These are phyloP conservation scores for Diplosoma virens DNA, from an alignment of 23 tunicate genomes.

Conservation along the genomic window DNA sequence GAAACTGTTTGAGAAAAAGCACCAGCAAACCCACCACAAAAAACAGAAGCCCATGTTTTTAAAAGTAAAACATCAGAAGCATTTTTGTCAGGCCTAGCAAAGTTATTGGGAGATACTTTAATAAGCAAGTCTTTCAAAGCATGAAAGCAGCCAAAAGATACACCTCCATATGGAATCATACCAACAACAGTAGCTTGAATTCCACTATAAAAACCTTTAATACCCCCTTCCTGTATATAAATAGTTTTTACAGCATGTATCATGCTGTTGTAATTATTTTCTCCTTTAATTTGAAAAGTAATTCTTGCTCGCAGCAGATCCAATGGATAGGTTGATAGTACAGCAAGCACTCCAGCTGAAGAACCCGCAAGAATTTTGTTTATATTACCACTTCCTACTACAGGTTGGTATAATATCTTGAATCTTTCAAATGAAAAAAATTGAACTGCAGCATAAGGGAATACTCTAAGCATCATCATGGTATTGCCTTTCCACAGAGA, in stretches of 20 bases:
- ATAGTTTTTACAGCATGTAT: conserved; percentile 49
- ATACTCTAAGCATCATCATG: conserved; percentile 93
- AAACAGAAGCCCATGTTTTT: conserved; percentile 42
- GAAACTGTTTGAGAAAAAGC: conserved; percentile 89
- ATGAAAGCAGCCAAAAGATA: conserved; percentile 61
- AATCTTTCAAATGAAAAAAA: conserved; percentile 64
- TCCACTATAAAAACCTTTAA: conserved; percentile 80
- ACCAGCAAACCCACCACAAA: conserved; percentile 86
- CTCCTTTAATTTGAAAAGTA: conserved; percentile 89
- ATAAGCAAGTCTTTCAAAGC: conserved; percentile 52
- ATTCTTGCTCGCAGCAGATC: conserved; percentile 79
- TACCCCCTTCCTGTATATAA: conserved; percentile 70
- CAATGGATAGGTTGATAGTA: conserved; percentile 70
- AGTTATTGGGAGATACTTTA: conserved; percentile 10
- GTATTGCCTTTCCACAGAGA: conserved; percentile 93
- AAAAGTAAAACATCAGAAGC: conserved; percentile 40
- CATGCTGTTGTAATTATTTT: conserved; percentile 64
- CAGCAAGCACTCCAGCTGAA: conserved; percentile 74
- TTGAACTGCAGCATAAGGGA: conserved; percentile 82
- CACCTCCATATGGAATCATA: conserved; percentile 91
- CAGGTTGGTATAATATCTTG: conserved; percentile 23
- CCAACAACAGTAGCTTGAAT: conserved; percentile 69
- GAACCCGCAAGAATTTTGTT: conserved; percentile 72
- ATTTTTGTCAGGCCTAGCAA: conserved; percentile 44
- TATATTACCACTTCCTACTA: conserved; percentile 36